phyloP scores from a whole-genome alignment of 2,797 vertebrate species.

The Jordanella pulchra region DNA sequence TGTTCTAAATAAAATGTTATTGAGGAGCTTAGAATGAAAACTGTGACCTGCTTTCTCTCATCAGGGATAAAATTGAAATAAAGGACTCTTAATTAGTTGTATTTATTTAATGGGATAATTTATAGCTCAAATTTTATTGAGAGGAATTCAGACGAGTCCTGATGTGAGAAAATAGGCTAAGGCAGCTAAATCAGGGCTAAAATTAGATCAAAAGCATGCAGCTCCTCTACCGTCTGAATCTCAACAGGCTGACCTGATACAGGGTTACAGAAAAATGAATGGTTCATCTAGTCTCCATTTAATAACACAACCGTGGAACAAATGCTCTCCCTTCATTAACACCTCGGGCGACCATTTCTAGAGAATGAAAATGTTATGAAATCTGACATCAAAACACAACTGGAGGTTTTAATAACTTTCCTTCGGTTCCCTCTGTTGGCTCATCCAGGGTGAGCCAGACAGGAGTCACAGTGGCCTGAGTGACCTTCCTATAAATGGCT shows the following conservation, averaged over 20 bases:
- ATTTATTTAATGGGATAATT: conserved; percentile 35
- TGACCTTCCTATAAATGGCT: conserved; percentile 42
- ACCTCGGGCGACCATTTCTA: not conserved
- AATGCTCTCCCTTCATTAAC: not conserved
- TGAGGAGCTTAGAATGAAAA: conserved; percentile 29
- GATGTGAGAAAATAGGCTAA: conserved; percentile 38
- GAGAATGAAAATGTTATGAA: not conserved
- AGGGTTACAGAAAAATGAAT: not conserved
- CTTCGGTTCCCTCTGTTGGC: conserved; percentile 25
- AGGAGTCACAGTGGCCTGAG: conserved; percentile 35
- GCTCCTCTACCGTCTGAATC: conserved; percentile 9
- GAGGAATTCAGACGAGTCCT: conserved; percentile 43
- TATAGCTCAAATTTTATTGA: conserved; percentile 44
- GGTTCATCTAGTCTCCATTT: not conserved
- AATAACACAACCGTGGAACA: not conserved
- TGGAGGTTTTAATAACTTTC: not conserved
- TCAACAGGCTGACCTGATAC: conserved; percentile 8
- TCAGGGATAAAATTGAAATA: conserved; percentile 15
- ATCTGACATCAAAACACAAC: not conserved
- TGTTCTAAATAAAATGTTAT: conserved; percentile 17
- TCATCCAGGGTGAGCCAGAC: conserved; percentile 40
- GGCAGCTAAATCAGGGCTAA: conserved; percentile 37
- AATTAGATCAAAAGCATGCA: conserved; percentile 46
- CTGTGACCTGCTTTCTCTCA: conserved; percentile 28
- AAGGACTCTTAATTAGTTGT: conserved; percentile 25